A percentile compares a stretch with the other conserved stretches of the same genome.
Evolutionary conservation across 2,113 vertebrate genomes (phyloP).

Genomic region (Microtus ochrogaster): DNA sequence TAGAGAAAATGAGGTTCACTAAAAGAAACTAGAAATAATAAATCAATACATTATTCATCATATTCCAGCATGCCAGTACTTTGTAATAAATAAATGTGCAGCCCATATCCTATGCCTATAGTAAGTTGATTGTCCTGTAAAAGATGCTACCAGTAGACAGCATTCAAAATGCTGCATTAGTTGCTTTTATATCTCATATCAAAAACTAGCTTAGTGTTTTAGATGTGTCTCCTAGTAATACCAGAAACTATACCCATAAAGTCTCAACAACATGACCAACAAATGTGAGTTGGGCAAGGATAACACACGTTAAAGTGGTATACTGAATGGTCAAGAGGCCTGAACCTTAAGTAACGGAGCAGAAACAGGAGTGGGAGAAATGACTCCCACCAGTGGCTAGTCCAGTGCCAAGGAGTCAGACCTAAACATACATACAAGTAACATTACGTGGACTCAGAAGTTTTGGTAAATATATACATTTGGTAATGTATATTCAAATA

Average conservation of each 20-base stretch:
- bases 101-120: neutral
- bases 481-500: too few species aligned
- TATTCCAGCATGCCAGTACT: neutral
- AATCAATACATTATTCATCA: conserved; percentile 37
- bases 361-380: neutral
- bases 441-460: neutral
- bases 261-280: neutral
- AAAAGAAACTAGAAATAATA: neutral
- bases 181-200: neutral
- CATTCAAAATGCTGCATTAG: neutral
- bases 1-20: conserved; percentile 29
- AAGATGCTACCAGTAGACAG: neutral
- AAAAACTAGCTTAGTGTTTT: conserved; percentile 29
- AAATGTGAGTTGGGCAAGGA: neutral
- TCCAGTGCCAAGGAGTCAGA: too few species aligned
- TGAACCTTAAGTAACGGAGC: rapidly evolving
- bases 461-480: neutral
- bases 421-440: neutral
- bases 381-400: neutral
- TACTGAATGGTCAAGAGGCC: neutral
- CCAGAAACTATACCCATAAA: neutral
- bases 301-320: neutral
- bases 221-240: neutral
- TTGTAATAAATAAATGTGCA: neutral
- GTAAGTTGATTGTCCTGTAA: neutral